Conservation (phyloP, 2,113 vertebrate genomes). For the Cynocephalus volans region DNA sequence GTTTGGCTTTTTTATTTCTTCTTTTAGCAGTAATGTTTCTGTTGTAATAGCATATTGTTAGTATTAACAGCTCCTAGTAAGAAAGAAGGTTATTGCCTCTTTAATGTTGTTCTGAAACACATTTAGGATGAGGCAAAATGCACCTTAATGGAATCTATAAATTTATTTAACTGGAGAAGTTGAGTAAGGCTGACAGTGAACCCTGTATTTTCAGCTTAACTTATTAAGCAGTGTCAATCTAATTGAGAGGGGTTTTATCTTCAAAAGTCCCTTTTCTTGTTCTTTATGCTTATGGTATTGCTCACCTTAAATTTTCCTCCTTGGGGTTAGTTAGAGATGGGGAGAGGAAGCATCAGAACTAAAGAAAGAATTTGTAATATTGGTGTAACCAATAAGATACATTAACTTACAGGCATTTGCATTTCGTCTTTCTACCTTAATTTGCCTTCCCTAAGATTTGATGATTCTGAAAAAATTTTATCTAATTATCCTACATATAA, state of each 20-base stretch:
- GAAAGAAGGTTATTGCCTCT: slow-evolving; percentile 65
- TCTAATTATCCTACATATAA: slow-evolving; percentile 16
- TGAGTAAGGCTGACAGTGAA: slow-evolving; percentile 74
- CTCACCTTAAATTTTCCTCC: neutral
- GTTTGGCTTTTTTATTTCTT: neutral
- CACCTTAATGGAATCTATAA: slow-evolving; percentile 67
- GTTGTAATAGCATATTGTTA: slow-evolving; percentile 27
- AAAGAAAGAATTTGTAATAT: slow-evolving; percentile 54
- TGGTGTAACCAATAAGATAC: slow-evolving; percentile 51
- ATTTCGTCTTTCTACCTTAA: slow-evolving; percentile 9
- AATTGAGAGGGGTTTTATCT: slow-evolving; percentile 65
- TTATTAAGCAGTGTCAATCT: slow-evolving; percentile 69
- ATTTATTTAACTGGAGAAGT: slow-evolving; percentile 73
- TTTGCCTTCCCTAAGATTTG: neutral
- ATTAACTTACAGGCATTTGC: neutral
- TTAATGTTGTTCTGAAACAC: slow-evolving; percentile 76
- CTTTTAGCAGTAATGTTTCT: slow-evolving; percentile 69
- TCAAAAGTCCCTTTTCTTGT: neutral
- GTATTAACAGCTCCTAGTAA: slow-evolving; percentile 63
- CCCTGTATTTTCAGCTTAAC: slow-evolving; percentile 71
- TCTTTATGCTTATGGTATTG: neutral
- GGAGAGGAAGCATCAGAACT: slow-evolving; percentile 16
- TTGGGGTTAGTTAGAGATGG: slow-evolving; percentile 32
- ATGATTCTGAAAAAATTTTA: slow-evolving; percentile 8
- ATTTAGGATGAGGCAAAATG: slow-evolving; percentile 64